Base-by-base conservation (phyloP, 2,113 vertebrate species). In the Aramus guarauna region DNA sequence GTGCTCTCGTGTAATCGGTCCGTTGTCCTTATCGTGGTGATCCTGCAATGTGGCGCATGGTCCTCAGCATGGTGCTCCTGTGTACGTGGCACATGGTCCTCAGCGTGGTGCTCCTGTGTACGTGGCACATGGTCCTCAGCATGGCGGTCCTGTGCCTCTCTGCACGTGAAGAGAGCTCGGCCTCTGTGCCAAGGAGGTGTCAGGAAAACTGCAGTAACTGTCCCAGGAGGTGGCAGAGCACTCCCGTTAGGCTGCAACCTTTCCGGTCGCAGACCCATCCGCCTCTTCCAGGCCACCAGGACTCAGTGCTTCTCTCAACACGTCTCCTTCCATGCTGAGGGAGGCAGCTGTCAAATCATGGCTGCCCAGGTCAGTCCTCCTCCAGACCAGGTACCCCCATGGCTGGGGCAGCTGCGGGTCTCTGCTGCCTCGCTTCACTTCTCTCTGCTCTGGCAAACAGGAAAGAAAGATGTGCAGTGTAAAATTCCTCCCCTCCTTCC, bases 231-330 rank as follows among this genome's bases (percentile, higher is more conserved):
- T 45, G 59, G 23, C 59, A 62, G 39, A 77, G 58, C 8, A 37
- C 12, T 67, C 27, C 45, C 1, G 0, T 23, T 22, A 27, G 16
- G 36, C 21, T 3, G 11, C 10, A 43, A 2, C 36, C 32, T 20
- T 56, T 66, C 45, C 66, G 0, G 0, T 27, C 45, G 52, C 17
- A 14, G 69, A 55, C 27, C 9, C 52, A 55, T 56, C 5, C 1
- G 0, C 56, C 50, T 53, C 50, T 59, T 37, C 19, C 30, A n/a
- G 15, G 21, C 26, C 34, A 41, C 48, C 29, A 59, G 34, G 56
- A 53, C 73, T 64, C 0, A 1, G 22, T 59, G 55, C 8, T 89
- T 24, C 58, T 83, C 58, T 39, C 36, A 83, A 0, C 17, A 47
- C 15, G 14, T 75, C 75, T 47, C 26, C n/a, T 85, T 83, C 79